These are phyloP conservation scores for Characodon lateralis DNA, from an alignment of 2,797 vertebrate species.

Conservation along the genomic window DNA sequence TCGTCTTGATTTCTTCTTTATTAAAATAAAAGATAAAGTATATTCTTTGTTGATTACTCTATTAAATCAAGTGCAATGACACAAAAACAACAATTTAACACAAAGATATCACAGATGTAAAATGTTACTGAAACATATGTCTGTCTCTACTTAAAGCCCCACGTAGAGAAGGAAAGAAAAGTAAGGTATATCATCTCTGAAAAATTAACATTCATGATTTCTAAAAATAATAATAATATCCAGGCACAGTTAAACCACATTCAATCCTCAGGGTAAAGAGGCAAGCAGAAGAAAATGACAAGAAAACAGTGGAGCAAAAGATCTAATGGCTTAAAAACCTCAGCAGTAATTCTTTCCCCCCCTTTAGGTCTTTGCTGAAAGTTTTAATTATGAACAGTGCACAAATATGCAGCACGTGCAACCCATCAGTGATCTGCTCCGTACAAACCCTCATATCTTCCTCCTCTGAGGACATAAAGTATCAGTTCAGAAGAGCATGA, in stretches of 20 bases:
- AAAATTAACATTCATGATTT: slow-evolving; percentile 8
- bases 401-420: slow-evolving; percentile 17
- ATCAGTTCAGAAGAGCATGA: slow-evolving; percentile 74
- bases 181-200: background rate
- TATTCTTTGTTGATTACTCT: background rate
- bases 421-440: slow-evolving; percentile 26
- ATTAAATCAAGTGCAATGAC: slow-evolving; percentile 5
- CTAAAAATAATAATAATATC: slow-evolving; percentile 33
- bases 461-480: slow-evolving; percentile 54
- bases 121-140: slow-evolving; percentile 4
- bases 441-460: slow-evolving; percentile 21
- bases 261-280: slow-evolving; percentile 5
- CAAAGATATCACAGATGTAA: background rate
- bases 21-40: background rate
- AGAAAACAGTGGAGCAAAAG: background rate
- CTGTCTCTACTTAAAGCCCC: slow-evolving; percentile 10
- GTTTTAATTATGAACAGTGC: slow-evolving; percentile 11
- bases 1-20: no score
- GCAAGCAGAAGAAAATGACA: slow-evolving; percentile 15
- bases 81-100: background rate
- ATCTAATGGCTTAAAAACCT: slow-evolving; percentile 8
- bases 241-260: background rate
- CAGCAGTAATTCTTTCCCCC: background rate
- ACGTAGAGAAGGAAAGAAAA: background rate
- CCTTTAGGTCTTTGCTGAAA: background rate